Evolutionary conservation across 2,888 invertebrate species (phyloP).

Genomic region (Megalurothrips usitatus): DNA sequence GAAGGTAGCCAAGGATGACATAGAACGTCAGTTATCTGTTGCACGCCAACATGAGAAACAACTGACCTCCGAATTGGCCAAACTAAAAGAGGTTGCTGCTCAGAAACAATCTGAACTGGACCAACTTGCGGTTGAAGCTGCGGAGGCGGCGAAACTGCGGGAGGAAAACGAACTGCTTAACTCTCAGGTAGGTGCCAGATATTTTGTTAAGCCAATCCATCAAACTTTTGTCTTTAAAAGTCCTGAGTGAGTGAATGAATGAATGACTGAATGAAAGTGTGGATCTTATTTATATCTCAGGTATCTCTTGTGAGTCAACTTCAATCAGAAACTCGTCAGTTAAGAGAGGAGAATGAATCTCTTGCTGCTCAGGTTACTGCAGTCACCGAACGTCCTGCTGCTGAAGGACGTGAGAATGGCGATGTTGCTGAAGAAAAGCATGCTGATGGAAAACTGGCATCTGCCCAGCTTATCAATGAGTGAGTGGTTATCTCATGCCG

Average conservation of each 20-base stretch:
- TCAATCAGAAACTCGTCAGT: conserved; percentile 43
- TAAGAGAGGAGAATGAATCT: conserved; percentile 47
- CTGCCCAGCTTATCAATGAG: conserved; percentile 37
- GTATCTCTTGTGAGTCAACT: conserved; percentile 40
- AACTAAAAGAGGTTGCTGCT: not conserved
- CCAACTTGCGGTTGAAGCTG: not conserved
- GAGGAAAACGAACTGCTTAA: conserved; percentile 32
- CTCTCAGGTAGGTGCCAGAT: conserved; percentile 26
- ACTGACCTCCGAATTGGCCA: not conserved
- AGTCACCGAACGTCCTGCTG: conserved; percentile 46
- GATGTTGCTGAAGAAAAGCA: conserved; percentile 42
- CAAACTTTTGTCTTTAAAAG: too few relatives aligned
- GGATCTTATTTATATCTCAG: conserved; percentile 35
- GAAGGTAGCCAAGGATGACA: conserved; percentile 50
- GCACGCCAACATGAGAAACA: not conserved
- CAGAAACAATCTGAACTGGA: conserved; percentile 13
- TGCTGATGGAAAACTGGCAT: conserved; percentile 40
- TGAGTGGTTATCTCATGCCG: conserved; percentile 35
- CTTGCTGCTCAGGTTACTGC: conserved; percentile 46
- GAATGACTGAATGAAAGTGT: too few relatives aligned
- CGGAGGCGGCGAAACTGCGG: not conserved
- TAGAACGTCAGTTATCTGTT: conserved; percentile 50
- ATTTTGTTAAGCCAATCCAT: too few relatives aligned
- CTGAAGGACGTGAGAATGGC: conserved; percentile 46
- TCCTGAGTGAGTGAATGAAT: too few relatives aligned